phyloP scores from a whole-genome alignment of 2,113 vertebrate species.

The Sinosuthora webbiana region DNA sequence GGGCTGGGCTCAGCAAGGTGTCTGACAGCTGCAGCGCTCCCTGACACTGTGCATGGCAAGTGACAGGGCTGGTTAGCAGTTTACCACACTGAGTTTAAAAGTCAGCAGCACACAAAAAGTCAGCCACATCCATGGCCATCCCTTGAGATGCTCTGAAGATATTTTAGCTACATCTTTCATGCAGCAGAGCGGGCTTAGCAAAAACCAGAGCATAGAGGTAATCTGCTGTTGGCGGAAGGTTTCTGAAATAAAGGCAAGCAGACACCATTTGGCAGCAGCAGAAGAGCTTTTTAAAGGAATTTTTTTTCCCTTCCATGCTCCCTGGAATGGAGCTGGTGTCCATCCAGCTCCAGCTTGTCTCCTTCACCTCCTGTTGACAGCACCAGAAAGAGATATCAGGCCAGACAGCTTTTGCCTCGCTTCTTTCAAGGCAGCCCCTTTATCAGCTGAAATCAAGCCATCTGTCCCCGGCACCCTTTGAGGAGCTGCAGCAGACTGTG shows the following conservation, averaged over 20 bases:
- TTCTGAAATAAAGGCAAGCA: not conserved
- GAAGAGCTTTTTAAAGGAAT: not conserved
- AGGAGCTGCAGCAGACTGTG: not conserved
- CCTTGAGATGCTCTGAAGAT: not conserved
- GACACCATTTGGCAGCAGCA: not conserved
- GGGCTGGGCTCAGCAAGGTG: not conserved
- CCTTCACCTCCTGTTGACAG: not conserved
- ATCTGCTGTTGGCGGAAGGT: not conserved
- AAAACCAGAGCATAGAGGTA: not conserved
- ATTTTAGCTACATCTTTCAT: not conserved
- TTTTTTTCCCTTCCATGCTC: not conserved
- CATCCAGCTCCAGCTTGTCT: not conserved
- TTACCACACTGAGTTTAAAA: not conserved
- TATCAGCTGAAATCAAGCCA: conserved; percentile 12
- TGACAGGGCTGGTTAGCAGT: not conserved
- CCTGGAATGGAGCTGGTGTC: not conserved
- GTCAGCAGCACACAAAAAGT: not conserved
- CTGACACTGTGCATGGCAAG: not conserved
- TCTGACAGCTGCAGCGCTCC: accelerated
- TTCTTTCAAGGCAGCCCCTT: conserved; percentile 31
- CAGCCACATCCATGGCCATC: accelerated
- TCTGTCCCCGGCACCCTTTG: not conserved
- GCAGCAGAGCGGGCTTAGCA: accelerated
- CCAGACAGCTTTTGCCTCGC: not conserved
- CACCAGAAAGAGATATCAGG: not conserved